Evolutionary conservation across 2,888 invertebrate genomes (phyloP).

Genomic region (Nephrotoma flavescens): DNA sequence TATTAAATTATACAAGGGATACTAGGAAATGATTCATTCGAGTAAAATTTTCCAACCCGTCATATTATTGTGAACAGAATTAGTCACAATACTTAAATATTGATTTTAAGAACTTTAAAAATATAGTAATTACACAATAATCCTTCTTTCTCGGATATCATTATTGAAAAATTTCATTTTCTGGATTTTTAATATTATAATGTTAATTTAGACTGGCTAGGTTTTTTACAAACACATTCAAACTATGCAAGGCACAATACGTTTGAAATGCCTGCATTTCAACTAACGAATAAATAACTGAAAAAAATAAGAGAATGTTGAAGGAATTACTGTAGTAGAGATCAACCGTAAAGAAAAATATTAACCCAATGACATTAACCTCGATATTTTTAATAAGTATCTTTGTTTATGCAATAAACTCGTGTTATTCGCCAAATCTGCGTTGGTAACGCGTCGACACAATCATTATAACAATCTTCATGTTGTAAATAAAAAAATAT

Average conservation of each 20-base stretch:
- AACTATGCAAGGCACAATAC: too few relatives aligned
- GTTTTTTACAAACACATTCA: too few relatives aligned
- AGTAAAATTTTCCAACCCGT: background rate
- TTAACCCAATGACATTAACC: background rate
- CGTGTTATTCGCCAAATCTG: background rate
- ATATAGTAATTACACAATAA: too few relatives aligned
- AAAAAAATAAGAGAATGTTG: background rate
- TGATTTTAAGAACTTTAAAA: too few relatives aligned
- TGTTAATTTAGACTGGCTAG: too few relatives aligned
- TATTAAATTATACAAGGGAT: background rate
- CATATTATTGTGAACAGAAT: background rate
- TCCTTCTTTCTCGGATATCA: too few relatives aligned
- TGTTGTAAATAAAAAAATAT: background rate
- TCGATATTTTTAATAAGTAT: background rate
- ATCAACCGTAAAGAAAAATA: background rate
- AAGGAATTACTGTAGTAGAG: background rate
- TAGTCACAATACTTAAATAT: background rate
- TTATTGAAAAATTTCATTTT: too few relatives aligned
- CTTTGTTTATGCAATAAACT: background rate
- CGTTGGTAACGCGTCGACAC: background rate
- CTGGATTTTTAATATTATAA: too few relatives aligned
- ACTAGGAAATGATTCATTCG: background rate
- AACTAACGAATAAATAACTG: background rate
- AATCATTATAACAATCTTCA: background rate
- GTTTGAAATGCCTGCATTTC: background rate